Evolutionary conservation across 2,797 vertebrate species (phyloP).

Genomic region (Pterois miles): DNA sequence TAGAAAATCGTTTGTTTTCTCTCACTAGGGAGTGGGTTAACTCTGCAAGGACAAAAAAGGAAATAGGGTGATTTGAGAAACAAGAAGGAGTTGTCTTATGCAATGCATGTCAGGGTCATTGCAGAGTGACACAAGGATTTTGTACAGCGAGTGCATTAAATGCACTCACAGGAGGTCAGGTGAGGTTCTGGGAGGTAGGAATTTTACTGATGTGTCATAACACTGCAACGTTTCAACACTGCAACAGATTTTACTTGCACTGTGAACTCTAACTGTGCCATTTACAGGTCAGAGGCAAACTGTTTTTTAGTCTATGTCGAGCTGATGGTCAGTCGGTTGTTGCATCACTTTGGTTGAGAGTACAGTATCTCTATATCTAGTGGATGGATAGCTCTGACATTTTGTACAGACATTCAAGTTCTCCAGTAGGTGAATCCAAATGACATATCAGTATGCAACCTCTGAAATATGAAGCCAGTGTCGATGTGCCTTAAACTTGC

Average conservation of each 20-base stretch:
- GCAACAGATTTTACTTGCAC: conserved; percentile 9
- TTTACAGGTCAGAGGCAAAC: conserved; percentile 3
- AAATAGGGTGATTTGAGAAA: conserved; percentile 69
- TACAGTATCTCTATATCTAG: neutral
- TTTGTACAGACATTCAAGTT: neutral
- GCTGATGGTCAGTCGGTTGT: neutral
- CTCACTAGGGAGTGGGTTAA: conserved; percentile 77
- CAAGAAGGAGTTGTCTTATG: conserved; percentile 62
- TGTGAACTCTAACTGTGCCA: conserved; percentile 1
- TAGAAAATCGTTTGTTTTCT: conserved; percentile 80
- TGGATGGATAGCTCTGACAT: neutral
- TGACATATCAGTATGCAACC: neutral
- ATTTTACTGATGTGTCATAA: conserved; percentile 17
- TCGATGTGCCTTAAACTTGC: neutral
- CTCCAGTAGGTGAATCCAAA: neutral
- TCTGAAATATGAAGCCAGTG: neutral
- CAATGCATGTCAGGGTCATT: conserved; percentile 51
- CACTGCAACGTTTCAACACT: neutral
- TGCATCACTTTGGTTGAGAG: neutral
- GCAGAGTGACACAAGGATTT: conserved; percentile 33
- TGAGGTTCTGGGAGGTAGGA: neutral
- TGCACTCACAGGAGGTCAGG: conserved; percentile 26
- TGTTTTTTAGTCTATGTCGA: neutral
- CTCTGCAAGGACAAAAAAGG: conserved; percentile 72
- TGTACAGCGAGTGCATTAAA: conserved; percentile 20